Conservation (phyloP, 2,797 vertebrate species). For the Thunnus albacares region DNA sequence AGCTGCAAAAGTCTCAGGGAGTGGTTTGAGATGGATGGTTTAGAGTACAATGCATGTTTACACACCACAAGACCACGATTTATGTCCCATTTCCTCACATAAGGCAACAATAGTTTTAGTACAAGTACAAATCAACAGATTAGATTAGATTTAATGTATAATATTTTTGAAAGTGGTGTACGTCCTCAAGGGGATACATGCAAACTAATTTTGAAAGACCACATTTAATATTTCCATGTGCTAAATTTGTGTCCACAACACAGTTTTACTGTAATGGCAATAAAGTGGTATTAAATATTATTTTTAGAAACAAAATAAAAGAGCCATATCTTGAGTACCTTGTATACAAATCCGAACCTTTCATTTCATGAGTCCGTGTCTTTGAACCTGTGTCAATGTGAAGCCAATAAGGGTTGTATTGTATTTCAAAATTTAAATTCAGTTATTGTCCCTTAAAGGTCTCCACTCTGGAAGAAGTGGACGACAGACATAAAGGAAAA, state of each 20-base stretch:
- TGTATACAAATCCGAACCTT: neutral
- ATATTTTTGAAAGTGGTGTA: no score
- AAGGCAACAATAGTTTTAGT: no score
- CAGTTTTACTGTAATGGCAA: neutral
- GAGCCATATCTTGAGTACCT: neutral
- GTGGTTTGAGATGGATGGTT: no score
- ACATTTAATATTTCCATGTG: neutral
- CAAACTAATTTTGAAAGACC: neutral
- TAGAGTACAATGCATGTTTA: no score
- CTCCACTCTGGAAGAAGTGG: neutral
- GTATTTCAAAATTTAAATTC: neutral
- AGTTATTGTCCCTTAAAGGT: neutral
- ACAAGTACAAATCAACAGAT: no score
- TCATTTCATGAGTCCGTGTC: neutral
- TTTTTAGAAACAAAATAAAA: neutral
- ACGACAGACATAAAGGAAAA: neutral
- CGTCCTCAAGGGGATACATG: neutral
- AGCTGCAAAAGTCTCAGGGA: no score
- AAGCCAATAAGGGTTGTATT: neutral
- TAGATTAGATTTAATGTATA: no score
- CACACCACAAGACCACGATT: no score
- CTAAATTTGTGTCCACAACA: neutral
- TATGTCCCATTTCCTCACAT: no score
- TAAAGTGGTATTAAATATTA: neutral
- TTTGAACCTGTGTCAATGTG: neutral